phyloP scores from a whole-genome alignment of 2,888 invertebrate species.

The Cryptus viduatorius region DNA sequence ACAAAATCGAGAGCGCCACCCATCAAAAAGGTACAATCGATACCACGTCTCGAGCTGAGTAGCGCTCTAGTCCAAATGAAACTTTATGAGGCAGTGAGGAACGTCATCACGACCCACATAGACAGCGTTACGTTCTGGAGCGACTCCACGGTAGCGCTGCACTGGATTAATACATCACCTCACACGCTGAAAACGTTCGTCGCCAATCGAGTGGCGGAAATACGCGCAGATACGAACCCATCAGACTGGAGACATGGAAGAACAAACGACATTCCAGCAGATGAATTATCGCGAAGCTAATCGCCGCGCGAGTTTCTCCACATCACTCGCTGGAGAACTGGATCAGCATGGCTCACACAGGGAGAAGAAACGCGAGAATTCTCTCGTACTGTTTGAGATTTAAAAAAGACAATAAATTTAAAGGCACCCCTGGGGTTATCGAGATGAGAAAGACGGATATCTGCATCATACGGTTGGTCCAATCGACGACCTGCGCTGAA shows the following conservation, averaged over 20 bases:
- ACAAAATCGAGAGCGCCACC: slow-evolving; percentile 67
- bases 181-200: slow-evolving; percentile 68
- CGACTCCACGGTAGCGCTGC: slow-evolving; percentile 68
- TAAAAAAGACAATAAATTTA: slow-evolving; percentile 3
- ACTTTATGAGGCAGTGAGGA: slow-evolving; percentile 16
- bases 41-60: slow-evolving; percentile 60
- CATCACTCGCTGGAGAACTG: slow-evolving; percentile 30
- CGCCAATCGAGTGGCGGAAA: slow-evolving; percentile 62
- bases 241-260: slow-evolving; percentile 64
- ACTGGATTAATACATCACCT: slow-evolving; percentile 70
- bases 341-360: slow-evolving; percentile 18
- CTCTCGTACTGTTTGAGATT: slow-evolving; percentile 61
- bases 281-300: slow-evolving; percentile 68
- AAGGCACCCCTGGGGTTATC: not conserved
- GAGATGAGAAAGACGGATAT: slow-evolving; percentile 11
- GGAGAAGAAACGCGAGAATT: slow-evolving; percentile 39
- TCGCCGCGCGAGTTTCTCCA: slow-evolving; percentile 48
- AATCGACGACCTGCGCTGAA: slow-evolving; percentile 1
- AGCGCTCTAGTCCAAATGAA: slow-evolving; percentile 12
- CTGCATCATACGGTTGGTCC: slow-evolving; percentile 7
- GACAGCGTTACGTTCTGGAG: slow-evolving; percentile 63
- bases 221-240: slow-evolving; percentile 36
- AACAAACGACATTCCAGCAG: slow-evolving; percentile 69
- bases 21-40: slow-evolving; percentile 38
- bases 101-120: not conserved